Conservation (phyloP, 2,797 vertebrate species). For the Diglossa cyanea region DNA sequence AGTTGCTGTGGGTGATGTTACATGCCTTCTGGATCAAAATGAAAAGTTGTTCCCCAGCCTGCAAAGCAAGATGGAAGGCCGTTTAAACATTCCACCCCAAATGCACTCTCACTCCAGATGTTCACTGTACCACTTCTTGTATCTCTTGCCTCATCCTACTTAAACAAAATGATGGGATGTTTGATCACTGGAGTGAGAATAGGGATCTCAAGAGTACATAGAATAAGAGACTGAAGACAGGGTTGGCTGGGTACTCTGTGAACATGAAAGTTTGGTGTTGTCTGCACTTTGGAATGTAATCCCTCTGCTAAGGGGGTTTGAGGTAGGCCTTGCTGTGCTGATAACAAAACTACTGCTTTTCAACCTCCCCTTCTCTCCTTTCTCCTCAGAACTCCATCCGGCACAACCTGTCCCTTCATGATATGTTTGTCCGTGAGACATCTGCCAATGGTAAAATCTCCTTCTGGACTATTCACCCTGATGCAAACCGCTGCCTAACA, state of each 20-base stretch:
- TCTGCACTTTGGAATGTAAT: background rate
- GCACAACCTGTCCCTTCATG: slow-evolving; percentile 94
- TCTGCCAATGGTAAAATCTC: slow-evolving; percentile 87
- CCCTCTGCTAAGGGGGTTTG: background rate
- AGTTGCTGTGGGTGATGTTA: background rate
- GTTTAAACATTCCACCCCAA: background rate
- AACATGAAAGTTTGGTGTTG: background rate
- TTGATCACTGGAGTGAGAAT: background rate
- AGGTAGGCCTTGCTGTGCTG: background rate
- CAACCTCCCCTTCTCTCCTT: background rate
- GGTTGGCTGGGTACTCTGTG: background rate
- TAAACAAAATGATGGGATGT: background rate
- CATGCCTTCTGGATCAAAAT: background rate
- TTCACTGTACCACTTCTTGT: background rate
- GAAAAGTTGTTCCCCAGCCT: background rate
- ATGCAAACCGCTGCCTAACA: slow-evolving; percentile 91
- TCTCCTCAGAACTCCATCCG: slow-evolving; percentile 91
- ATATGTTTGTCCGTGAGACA: slow-evolving; percentile 93
- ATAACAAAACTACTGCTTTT: background rate
- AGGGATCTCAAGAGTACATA: background rate
- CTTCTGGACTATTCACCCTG: slow-evolving; percentile 96
- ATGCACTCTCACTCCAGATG: background rate
- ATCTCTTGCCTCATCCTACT: background rate
- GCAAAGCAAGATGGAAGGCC: background rate
- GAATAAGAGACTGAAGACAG: background rate